phyloP scores from a whole-genome alignment of 1,140 invertebrate genomes.

The Centruroides vittatus region DNA sequence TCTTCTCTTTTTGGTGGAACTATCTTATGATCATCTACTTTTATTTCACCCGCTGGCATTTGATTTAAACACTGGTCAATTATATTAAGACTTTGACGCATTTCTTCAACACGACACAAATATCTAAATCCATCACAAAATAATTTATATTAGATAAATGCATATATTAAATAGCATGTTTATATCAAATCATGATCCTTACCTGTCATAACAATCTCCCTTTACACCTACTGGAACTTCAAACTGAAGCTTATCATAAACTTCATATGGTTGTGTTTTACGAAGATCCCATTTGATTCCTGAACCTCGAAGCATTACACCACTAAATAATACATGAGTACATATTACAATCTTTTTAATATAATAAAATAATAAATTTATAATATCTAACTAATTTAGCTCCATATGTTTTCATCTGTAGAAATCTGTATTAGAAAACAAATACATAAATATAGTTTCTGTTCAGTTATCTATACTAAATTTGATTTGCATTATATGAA shows the following conservation, averaged over 20 bases:
- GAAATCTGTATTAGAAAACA: no score
- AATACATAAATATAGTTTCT: no score
- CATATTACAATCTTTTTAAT: no score
- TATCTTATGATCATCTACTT: slow-evolving; percentile 88
- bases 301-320: slow-evolving; percentile 23
- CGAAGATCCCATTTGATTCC: slow-evolving; percentile 97
- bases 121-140: slow-evolving; percentile 43
- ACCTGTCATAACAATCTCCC: slow-evolving; percentile 93
- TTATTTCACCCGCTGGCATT: slow-evolving; percentile 90
- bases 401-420: no score
- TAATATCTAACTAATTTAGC: no score
- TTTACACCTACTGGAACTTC: slow-evolving; percentile 89
- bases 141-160: neutral
- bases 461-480: no score
- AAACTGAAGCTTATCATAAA: slow-evolving; percentile 85
- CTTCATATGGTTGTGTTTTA: slow-evolving; percentile 91
- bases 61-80: slow-evolving; percentile 93
- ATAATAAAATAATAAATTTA: no score
- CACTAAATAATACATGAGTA: slow-evolving; percentile 6
- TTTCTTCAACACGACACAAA: slow-evolving; percentile 85
- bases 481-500: no score
- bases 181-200: slow-evolving; percentile 8
- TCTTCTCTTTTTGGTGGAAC: slow-evolving; percentile 75
- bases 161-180: no score
- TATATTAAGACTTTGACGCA: slow-evolving; percentile 88